A percentile compares a stretch with the other conserved stretches of the same genome.
Conservation (phyloP, 2,113 vertebrate species). For the Limnothrissa miodon region DNA sequence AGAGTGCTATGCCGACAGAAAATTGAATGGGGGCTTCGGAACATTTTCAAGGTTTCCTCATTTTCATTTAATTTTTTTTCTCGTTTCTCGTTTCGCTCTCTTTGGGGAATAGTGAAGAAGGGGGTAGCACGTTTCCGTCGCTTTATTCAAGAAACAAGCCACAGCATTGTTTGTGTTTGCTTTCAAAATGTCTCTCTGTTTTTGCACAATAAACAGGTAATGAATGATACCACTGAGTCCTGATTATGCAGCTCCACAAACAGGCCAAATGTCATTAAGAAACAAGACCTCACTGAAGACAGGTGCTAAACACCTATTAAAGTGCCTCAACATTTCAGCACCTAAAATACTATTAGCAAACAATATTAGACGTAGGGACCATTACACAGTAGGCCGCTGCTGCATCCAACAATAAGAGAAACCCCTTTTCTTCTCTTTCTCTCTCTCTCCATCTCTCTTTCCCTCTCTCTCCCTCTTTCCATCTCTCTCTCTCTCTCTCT, state of each 20-base stretch:
- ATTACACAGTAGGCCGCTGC: slow-evolving; percentile 34
- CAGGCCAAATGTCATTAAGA: neutral
- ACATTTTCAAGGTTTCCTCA: neutral
- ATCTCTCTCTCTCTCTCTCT: slow-evolving; percentile 19
- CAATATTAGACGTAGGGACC: slow-evolving; percentile 40
- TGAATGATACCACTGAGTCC: neutral
- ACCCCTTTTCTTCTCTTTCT: neutral
- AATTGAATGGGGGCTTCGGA: slow-evolving; percentile 12
- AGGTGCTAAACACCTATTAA: slow-evolving; percentile 28
- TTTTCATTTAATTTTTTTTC: neutral
- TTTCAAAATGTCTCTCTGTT: neutral
- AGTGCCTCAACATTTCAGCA: slow-evolving; percentile 27
- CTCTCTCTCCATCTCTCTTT: slow-evolving; percentile 35
- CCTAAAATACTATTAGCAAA: slow-evolving; percentile 35
- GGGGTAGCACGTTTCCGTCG: neutral
- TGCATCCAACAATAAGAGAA: slow-evolving; percentile 6
- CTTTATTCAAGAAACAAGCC: neutral
- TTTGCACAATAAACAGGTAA: neutral
- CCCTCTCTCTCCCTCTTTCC: neutral
- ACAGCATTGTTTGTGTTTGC: neutral
- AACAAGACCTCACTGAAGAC: neutral
- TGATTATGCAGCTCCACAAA: neutral
- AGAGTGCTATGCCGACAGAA: slow-evolving; percentile 28
- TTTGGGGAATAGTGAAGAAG: neutral
- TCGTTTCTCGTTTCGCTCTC: neutral